phyloP scores from a whole-genome alignment of 2,113 vertebrate species.

The Polypterus senegalus region DNA sequence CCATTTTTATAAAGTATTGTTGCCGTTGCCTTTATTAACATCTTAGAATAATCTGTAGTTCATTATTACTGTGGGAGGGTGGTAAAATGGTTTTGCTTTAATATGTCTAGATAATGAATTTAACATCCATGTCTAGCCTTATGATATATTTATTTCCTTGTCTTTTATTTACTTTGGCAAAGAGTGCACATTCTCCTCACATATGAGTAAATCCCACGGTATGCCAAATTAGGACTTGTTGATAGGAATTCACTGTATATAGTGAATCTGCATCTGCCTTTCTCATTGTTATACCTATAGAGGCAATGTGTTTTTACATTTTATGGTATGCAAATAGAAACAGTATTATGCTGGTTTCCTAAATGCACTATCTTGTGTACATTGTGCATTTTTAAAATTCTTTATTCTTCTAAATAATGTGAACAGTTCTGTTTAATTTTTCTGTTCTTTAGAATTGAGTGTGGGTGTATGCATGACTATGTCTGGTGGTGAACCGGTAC shows the following conservation, averaged over 20 bases:
- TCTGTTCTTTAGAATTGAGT: too few relatives aligned
- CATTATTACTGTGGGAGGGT: conserved; percentile 6
- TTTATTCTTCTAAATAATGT: too few relatives aligned
- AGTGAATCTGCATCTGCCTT: neutral
- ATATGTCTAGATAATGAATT: conserved; percentile 25
- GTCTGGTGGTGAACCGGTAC: too few relatives aligned
- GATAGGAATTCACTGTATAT: conserved; percentile 4
- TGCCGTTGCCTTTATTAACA: too few relatives aligned
- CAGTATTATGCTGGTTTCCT: too few relatives aligned
- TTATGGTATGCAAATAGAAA: too few relatives aligned
- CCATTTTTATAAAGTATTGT: too few relatives aligned
- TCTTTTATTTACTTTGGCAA: conserved; percentile 28
- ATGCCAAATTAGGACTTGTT: neutral
- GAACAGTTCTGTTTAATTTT: too few relatives aligned
- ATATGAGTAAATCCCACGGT: conserved; percentile 7
- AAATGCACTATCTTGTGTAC: too few relatives aligned
- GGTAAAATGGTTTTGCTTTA: conserved; percentile 39
- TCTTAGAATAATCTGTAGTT: too few relatives aligned
- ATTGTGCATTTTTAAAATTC: too few relatives aligned
- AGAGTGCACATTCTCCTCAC: conserved; percentile 14
- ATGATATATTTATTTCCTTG: conserved; percentile 19
- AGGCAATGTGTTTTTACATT: neutral
- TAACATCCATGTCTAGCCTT: conserved; percentile 23
- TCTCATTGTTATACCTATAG: neutral
- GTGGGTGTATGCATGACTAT: too few relatives aligned